phyloP scores from a whole-genome alignment of 1,140 invertebrate species.

The Hylyphantes graminicola region DNA sequence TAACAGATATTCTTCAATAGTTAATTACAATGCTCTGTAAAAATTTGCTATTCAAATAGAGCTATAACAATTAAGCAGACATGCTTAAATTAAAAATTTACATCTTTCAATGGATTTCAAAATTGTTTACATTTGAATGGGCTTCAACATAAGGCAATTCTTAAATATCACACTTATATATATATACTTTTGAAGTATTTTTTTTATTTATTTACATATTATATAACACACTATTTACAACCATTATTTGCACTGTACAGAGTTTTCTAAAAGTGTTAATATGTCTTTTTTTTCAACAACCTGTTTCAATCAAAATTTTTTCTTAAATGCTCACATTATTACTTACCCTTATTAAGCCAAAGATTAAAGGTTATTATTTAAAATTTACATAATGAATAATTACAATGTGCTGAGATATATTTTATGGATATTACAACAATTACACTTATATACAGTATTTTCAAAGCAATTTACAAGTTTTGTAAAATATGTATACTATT shows the following conservation, averaged over 20 bases:
- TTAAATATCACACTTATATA: slow-evolving; percentile 27
- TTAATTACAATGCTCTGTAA: no score
- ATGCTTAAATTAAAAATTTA: slow-evolving; percentile 3
- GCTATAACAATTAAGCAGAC: slow-evolving; percentile 4
- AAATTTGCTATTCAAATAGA: no score
- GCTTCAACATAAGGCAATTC: slow-evolving; percentile 30
- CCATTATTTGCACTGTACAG: no score
- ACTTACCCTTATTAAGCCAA: no score
- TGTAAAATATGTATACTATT: neutral
- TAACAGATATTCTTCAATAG: no score
- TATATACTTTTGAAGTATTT: slow-evolving; percentile 5
- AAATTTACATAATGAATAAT: no score
- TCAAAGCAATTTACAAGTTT: neutral
- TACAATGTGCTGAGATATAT: neutral
- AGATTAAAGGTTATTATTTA: no score
- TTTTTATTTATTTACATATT: neutral
- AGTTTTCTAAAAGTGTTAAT: no score
- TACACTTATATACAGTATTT: neutral
- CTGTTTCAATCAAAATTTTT: neutral
- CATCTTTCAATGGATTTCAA: neutral
- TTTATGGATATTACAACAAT: neutral
- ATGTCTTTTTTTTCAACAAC: no score
- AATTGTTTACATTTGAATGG: slow-evolving; percentile 2
- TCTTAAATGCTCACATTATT: neutral
- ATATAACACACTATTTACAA: neutral